These are phyloP conservation scores for Phallusia fumigata DNA, from an alignment of 23 tunicate genomes.

Conservation along the genomic window DNA sequence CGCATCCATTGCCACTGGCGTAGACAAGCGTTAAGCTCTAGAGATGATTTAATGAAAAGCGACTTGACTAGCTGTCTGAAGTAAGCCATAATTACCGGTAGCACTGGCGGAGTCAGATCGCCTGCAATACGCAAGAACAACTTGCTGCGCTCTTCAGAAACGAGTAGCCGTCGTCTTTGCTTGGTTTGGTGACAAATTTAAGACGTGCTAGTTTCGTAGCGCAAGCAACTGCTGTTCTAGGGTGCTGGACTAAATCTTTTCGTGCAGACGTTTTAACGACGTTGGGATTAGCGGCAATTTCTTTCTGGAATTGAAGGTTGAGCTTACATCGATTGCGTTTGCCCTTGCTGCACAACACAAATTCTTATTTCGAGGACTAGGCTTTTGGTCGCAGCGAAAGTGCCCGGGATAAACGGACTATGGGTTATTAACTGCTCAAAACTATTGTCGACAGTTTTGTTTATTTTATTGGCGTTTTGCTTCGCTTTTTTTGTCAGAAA, in stretches of 20 bases:
- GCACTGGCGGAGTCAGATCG: not conserved
- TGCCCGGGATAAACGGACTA: too few relatives aligned
- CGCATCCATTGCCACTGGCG: not conserved
- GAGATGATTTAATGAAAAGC: not conserved
- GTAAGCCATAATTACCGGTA: not conserved
- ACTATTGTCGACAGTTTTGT: too few relatives aligned
- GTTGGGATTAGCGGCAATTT: not conserved
- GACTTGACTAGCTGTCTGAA: not conserved
- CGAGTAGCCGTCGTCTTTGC: not conserved
- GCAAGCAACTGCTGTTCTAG: constrained; percentile 1
- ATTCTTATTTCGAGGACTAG: too few relatives aligned
- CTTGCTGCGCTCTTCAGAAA: not conserved
- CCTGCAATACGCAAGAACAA: not conserved
- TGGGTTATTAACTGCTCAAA: too few relatives aligned
- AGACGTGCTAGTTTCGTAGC: not conserved
- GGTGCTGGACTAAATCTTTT: not conserved
- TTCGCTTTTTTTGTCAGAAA: too few relatives aligned
- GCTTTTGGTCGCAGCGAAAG: too few relatives aligned
- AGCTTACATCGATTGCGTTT: not conserved
- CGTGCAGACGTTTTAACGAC: constrained; percentile 3
- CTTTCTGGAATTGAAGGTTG: not conserved
- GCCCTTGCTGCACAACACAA: too few relatives aligned
- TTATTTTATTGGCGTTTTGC: too few relatives aligned
- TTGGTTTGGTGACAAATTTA: too few relatives aligned
- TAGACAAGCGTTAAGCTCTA: not conserved